Base-by-base conservation (phyloP, 1,140 invertebrate species). In the Prorops nasuta region DNA sequence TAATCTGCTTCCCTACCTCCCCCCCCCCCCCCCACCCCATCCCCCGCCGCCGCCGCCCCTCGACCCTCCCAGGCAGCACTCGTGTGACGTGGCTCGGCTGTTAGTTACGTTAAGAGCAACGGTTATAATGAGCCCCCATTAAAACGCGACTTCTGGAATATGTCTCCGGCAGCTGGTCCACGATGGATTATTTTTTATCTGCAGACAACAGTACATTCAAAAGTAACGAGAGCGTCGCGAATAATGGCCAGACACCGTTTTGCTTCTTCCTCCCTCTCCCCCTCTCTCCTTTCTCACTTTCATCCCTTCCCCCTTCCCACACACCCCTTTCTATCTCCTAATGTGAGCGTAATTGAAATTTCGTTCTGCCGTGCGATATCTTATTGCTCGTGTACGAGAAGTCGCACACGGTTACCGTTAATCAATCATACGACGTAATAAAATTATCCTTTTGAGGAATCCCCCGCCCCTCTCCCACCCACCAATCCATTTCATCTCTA, bases 81-180 rank as follows among this genome's bases (percentile, higher is more conserved):
- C 60, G 56, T 54, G 56, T 57, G 63, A 64, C 54, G 64, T 58
- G 60, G 61, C 53, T 57, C 47, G 42, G 54, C 59, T 64, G 56
- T 60, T 61, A 53, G 53, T 58, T 46, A 51, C 39, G 42, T 49
- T 54, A 57, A 49, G 45, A 54, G 52, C 51, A 59, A 61, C 54
- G 53, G 56, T 63, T 68, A 62, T 71, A 71, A 71, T 66, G 65
- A 71, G 62, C 64, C 49, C 57, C 51, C 52, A 60, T 64, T 66
- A 66, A 59, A 63, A 56, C 56, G 49, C 57, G 59, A 67, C 63
- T 69, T 68, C 64, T 65, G 57, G 54, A 64, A 69, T 67, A 66
- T 64, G 65, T 65, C 66, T 64, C 56, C 58, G 60, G 44, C 63
- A 66, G 58, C 59, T 59, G 61, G 59, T 54, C 57, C 55, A 53